These are phyloP conservation scores for Monarcha castaneiventris DNA, from an alignment of 2,113 vertebrate species.

Conservation along the genomic window DNA sequence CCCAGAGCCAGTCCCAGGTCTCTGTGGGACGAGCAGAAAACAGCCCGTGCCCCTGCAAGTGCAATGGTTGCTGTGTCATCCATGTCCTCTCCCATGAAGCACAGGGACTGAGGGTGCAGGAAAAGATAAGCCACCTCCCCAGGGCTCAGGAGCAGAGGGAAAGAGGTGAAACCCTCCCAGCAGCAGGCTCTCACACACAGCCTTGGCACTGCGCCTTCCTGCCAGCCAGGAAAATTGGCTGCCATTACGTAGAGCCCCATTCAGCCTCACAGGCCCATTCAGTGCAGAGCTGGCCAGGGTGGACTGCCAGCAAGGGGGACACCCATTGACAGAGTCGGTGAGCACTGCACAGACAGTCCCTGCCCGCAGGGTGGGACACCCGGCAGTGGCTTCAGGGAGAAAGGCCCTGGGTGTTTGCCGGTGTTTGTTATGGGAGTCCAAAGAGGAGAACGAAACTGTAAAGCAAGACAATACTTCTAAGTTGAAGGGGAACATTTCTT, in stretches of 20 bases:
- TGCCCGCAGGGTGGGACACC: rapidly evolving
- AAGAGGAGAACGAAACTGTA: neutral
- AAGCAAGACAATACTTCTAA: slow-evolving; percentile 17
- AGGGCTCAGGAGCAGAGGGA: neutral
- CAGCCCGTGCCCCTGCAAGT: rapidly evolving
- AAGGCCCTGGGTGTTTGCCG: neutral
- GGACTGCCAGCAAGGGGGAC: neutral
- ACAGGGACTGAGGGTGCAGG: neutral
- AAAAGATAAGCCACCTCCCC: neutral
- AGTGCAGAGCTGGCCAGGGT: neutral
- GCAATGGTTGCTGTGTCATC: neutral
- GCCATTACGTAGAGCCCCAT: neutral
- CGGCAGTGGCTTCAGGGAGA: neutral
- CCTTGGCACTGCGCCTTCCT: neutral
- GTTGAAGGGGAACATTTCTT: slow-evolving; percentile 18
- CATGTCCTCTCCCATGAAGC: rapidly evolving
- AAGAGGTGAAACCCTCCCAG: neutral
- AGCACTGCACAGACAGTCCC: neutral
- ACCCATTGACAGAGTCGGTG: rapidly evolving
- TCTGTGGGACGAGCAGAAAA: neutral
- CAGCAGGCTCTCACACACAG: neutral
- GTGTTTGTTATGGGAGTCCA: neutral
- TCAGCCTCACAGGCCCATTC: neutral
- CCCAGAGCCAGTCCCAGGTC: neutral
- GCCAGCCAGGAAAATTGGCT: neutral